Evolutionary conservation across 2,113 vertebrate genomes (phyloP), one percentile per base, ranked within the genome.

Genomic region (Pungitius pungitius): DNA sequence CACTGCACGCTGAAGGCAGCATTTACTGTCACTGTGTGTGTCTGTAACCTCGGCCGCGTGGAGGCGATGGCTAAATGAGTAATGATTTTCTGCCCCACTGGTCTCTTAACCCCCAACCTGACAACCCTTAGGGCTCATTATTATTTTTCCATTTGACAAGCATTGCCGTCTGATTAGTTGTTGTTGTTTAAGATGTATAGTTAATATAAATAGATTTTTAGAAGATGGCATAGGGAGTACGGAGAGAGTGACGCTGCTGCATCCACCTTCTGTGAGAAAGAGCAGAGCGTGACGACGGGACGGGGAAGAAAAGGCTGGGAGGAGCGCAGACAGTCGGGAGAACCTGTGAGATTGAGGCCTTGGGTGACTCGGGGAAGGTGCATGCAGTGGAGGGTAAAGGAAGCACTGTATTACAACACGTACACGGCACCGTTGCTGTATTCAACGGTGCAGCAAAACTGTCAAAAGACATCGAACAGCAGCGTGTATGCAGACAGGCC

Each of bases 11-110:
- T 69, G 39, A 70, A 71, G 56, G 76, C 72, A 65, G 66, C 82
- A 84, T 37, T 81, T 69, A 56, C 68, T 71, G 78, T 86, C 83
- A 78, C 67, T 63, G 47, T 59, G 76, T 60, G 54, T 69, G 69
- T 73, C 61, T 70, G 42, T 85, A 82, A 85, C 84, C 87, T 91
- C 90, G 81, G 84, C 89, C 78, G 78, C 63, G 47, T 75, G 71
- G 80, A 69, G 75, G 78, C 60, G 49, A 30, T 22, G 24, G 35
- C 52, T 76, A 79, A 83, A 82, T 73, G 73, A 86, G 59, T 70
- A 88, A 88, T 82, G 72, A 85, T 89, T 87, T 88, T 79, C 77
- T 86, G 77, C 58, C 81, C 81, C 73, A 37, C 24, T 35, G 77
- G 59, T 88, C 82, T 87, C 65, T 88, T 78, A 72, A 85, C 80